Evolutionary conservation across 2,797 vertebrate genomes (phyloP).

Genomic region (Gallirallus australis): DNA sequence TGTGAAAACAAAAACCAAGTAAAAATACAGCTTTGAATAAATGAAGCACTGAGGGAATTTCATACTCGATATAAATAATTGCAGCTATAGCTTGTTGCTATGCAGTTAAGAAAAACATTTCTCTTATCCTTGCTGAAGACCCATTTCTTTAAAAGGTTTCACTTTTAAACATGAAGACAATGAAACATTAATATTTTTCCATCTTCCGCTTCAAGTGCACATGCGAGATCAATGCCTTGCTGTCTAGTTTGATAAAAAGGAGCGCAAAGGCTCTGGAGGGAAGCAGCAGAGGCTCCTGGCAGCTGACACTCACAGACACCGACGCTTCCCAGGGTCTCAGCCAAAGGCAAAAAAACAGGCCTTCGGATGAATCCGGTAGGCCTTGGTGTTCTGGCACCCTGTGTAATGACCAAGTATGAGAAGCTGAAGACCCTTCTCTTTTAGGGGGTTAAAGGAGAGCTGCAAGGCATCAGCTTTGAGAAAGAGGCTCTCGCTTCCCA

Average conservation of each 20-base stretch:
- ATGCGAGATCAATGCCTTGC: background rate
- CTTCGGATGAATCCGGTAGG: fast-evolving
- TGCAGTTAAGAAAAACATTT: slow-evolving; percentile 50
- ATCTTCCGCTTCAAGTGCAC: background rate
- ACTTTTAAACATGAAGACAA: slow-evolving; percentile 9
- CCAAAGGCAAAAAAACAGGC: background rate
- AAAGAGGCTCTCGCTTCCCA: background rate
- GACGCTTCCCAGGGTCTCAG: background rate
- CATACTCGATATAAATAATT: slow-evolving; percentile 56
- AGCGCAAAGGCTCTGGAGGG: background rate
- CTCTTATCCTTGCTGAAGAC: slow-evolving; percentile 7
- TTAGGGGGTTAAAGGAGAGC: background rate
- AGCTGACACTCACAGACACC: background rate
- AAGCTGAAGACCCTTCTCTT: background rate
- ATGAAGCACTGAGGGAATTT: slow-evolving; percentile 61
- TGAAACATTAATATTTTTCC: slow-evolving; percentile 35
- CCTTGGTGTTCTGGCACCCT: background rate
- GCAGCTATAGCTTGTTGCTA: slow-evolving; percentile 62
- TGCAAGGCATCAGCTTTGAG: background rate
- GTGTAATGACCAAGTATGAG: background rate
- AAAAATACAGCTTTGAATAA: slow-evolving; percentile 70
- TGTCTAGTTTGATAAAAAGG: background rate
- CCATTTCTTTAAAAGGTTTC: slow-evolving; percentile 52
- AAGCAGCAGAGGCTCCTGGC: background rate
- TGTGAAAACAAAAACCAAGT: slow-evolving; percentile 62